A percentile compares a stretch with the other conserved stretches of the same genome.
These are phyloP conservation scores for Stomatorhinus walkeri DNA, from an alignment of 2,797 vertebrate genomes.

Conservation along the genomic window DNA sequence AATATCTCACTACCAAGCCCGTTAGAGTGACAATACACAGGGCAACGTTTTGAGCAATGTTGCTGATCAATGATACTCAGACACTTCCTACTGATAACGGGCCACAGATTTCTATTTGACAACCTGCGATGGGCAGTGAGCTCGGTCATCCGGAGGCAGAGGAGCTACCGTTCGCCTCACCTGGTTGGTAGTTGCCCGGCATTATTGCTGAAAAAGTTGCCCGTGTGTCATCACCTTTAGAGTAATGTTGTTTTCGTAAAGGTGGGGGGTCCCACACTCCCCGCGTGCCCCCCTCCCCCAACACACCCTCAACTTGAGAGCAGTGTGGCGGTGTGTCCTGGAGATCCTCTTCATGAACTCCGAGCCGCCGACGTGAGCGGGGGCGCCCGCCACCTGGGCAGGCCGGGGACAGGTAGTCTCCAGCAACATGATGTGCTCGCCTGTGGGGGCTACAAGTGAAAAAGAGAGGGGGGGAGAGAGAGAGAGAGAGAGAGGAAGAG, in stretches of 20 bases:
- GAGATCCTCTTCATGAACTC: slow-evolving; percentile 98
- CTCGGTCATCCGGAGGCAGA: background rate
- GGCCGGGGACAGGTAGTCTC: slow-evolving; percentile 80
- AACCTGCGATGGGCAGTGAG: background rate
- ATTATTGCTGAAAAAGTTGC: background rate
- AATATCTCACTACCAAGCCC: background rate
- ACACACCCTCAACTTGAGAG: slow-evolving; percentile 86
- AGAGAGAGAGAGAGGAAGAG: background rate
- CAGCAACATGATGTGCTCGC: slow-evolving; percentile 94
- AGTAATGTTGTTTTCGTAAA: background rate
- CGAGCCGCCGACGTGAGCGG: slow-evolving; percentile 85
- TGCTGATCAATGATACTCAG: background rate
- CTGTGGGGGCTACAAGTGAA: slow-evolving; percentile 76
- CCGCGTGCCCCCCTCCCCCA: background rate
- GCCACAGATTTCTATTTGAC: background rate
- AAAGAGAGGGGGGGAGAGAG: background rate
- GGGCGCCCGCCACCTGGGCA: slow-evolving; percentile 72
- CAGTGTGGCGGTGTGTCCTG: slow-evolving; percentile 86
- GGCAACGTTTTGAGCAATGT: background rate
- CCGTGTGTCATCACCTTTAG: background rate
- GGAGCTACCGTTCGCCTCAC: background rate
- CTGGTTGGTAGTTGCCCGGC: background rate
- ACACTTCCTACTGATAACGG: background rate
- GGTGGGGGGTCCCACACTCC: background rate
- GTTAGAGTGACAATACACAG: background rate